Base-by-base conservation (phyloP, 2,113 vertebrate species). In the Sinocyclocheilus rhinocerous region DNA sequence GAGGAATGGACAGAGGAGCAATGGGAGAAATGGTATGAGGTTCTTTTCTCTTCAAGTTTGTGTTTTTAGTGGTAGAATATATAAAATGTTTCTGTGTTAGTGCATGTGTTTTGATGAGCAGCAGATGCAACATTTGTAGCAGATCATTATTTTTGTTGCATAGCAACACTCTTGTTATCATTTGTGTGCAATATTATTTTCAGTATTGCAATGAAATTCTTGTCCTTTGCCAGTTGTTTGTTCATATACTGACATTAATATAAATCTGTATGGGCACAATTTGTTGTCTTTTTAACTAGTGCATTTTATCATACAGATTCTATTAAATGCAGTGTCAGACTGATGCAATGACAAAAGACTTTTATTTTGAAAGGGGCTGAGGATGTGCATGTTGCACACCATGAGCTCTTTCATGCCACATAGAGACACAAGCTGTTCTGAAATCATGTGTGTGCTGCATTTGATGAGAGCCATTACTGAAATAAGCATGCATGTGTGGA, bases 1-100 rank as follows among this genome's bases (percentile, higher is more conserved):
- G 97, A 98, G 92, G 97, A 95, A 91, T 99, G 98, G 97, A 94
- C 99, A 96, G 98, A 99, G 94, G 98, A 99, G 90, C 98, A 97
- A 94, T 99, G 98, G 98, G 98, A 99, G 94, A 97, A 95, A 97
- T 99, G 98, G 98, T 99, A 98, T 92, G 96, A 36, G 10, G 84
- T 65, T 76, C 63, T 75, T 89, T 83, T 80, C 50, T 52, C 48
- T 50, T 50, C 4, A 15, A 15, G 48, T 12, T 15, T 50, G 45
- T 76, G 45, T 57, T n/a, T 59, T 61, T 61, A n/a, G 8, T 10
- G 20, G 22, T 4, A n/a, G 20, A 22, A n/a, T n/a, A 78, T 59
- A 22, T 73, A 0, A 42, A 18, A 33, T 48, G 13, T 12, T 50
- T 10, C 7, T 55, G 48, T 77, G 15, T 26, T 29, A 18, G 75